These are phyloP conservation scores for Pedicia rivosa DNA, from an alignment of 2,888 invertebrate species.

Conservation along the genomic window DNA sequence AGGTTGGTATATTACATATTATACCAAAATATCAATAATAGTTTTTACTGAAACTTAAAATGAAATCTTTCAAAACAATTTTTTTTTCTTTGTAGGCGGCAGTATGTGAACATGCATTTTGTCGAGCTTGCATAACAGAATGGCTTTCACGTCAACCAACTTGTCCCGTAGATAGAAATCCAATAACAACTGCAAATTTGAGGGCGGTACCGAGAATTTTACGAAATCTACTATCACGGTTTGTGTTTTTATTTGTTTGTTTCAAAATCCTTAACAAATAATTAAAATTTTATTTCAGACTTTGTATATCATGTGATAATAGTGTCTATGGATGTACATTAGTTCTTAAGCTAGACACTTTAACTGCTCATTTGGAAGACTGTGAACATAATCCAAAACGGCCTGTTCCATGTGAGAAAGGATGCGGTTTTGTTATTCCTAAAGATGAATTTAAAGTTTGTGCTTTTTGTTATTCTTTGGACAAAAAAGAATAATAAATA, in stretches of 20 bases:
- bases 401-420: conserved; percentile 83
- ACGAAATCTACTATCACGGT: conserved; percentile 78
- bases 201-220: conserved; percentile 87
- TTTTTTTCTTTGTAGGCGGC: conserved; percentile 51
- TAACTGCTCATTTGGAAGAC: conserved; percentile 74
- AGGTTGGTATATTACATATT: not conserved
- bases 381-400: conserved; percentile 91
- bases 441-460: conserved; percentile 75
- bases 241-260: conserved; percentile 11
- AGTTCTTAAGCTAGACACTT: conserved; percentile 71
- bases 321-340: conserved; percentile 70
- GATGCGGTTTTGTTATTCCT: conserved; percentile 86
- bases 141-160: conserved; percentile 90
- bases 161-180: conserved; percentile 86
- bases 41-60: not conserved
- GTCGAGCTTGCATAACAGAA: conserved; percentile 82
- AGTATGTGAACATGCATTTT: conserved; percentile 92
- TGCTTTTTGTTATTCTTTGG: not conserved
- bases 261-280: conserved; percentile 9
- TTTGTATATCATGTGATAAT: conserved; percentile 86
- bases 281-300: conserved; percentile 33
- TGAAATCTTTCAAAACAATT: conserved; percentile 3
- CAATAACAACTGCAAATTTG: conserved; percentile 76
- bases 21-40: conserved; percentile 7
- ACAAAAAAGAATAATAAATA: not conserved